Evolutionary conservation across 2,797 vertebrate species (phyloP).

Genomic region (Trachops cirrhosus): DNA sequence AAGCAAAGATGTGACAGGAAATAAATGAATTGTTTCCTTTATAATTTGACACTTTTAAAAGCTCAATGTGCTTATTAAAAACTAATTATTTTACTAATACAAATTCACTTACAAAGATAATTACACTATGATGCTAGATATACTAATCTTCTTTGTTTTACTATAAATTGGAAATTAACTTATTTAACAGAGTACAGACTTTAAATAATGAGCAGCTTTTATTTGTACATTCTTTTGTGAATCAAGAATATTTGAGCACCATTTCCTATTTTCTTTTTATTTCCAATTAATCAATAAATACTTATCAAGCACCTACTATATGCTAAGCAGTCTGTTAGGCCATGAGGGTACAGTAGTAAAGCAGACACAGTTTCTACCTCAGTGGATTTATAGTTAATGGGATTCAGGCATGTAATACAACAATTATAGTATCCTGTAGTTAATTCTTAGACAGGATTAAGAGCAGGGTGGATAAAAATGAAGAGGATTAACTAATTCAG

Average conservation of each 20-base stretch:
- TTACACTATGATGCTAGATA: not conserved
- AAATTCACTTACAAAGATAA: slow-evolving; percentile 17
- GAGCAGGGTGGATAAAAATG: not conserved
- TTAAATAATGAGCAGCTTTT: not conserved
- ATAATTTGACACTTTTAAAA: slow-evolving; percentile 35
- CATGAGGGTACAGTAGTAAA: not conserved
- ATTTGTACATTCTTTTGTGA: not conserved
- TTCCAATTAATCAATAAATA: not conserved
- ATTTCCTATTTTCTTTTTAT: slow-evolving; percentile 48
- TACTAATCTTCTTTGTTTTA: not conserved
- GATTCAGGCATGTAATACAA: not conserved
- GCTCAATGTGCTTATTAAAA: not conserved
- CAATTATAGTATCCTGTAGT: not conserved
- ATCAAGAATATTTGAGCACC: not conserved
- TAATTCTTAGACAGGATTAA: not conserved
- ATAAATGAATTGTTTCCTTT: not conserved
- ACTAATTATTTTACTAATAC: not conserved
- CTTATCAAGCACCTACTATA: not conserved
- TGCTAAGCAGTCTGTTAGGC: not conserved
- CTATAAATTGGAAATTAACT: not conserved
- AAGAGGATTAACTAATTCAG: not conserved
- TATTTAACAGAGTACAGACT: slow-evolving; percentile 4
- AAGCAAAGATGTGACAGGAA: slow-evolving; percentile 29
- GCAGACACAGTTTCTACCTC: not conserved
- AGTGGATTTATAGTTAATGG: not conserved